A percentile compares a stretch with the other conserved stretches of the same genome.
Conservation (phyloP, 2,113 vertebrate genomes). For the Leptodactylus fuscus region DNA sequence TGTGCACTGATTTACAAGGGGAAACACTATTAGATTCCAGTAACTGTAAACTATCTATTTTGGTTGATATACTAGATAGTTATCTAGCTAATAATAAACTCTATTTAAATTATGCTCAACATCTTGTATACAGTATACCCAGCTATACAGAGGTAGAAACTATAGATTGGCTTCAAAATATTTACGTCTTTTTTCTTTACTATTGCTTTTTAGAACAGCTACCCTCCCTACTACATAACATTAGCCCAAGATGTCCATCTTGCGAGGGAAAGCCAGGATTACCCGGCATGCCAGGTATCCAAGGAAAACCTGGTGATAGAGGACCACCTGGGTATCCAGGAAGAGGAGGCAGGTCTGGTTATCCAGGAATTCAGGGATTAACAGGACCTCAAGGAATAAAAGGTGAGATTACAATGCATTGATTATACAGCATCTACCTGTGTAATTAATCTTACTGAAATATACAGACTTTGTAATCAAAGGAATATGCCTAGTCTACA, state of each 20-base stretch:
- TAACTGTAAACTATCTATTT: too few species aligned
- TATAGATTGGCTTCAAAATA: neutral
- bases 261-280: conserved; percentile 73
- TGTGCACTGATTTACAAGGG: too few species aligned
- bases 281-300: conserved; percentile 72
- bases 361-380: conserved; percentile 73
- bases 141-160: too few species aligned
- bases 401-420: conserved; percentile 67
- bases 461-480: too few species aligned
- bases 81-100: too few species aligned
- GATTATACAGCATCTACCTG: neutral
- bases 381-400: conserved; percentile 74
- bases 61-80: too few species aligned
- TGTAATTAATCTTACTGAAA: too few species aligned
- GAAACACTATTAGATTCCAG: too few species aligned
- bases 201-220: conserved; percentile 67
- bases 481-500: neutral
- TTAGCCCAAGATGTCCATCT: conserved; percentile 69
- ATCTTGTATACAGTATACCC: too few species aligned
- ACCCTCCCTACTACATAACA: conserved; percentile 72
- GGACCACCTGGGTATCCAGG: conserved; percentile 76
- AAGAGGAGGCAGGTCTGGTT: conserved; percentile 72
- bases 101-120: too few species aligned
- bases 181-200: too few species aligned
- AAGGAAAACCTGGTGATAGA: conserved; percentile 73